Base-by-base conservation (phyloP, 2,888 invertebrate species). In the Torymus tubicola region DNA sequence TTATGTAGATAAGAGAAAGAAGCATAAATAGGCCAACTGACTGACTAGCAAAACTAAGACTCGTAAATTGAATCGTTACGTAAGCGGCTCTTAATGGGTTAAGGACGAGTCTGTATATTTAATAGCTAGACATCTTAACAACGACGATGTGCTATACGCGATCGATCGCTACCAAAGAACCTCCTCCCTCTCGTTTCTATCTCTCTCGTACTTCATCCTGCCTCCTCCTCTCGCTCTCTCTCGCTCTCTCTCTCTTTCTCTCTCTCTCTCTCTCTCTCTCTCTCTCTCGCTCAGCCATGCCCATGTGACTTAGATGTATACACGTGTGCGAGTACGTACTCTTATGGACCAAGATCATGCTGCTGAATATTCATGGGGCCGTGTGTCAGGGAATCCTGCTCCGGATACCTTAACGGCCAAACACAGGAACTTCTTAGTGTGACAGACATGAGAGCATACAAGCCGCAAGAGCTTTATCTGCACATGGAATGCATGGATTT, bases 61-160 rank as follows among this genome's bases (percentile, higher is more conserved):
- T 70, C 76, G 76, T 64, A 77, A 77, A 77, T 77, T 70, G 68
- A 69, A 77, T 77, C 69, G 76, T 50, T 70, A 55, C 69, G 76
- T 69, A 63, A 63, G 68, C 57, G 63, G 69, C 24, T 61, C 63
- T 77, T 77, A 77, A 77, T 77, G 55, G 69, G 63, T 63, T 77
- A 70, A 69, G 55, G 76, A 70, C 50, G 61, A 31, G 21, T 63
- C 63, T 70, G 69, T 70, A 70, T 69, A 63, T 69, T 61, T 75
- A 67, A 53, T 14, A 50, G 53, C 52, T 11, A 8, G 21, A 21
- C 11, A 31, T 2, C 63, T 50, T 0, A 63, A 21, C 61, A 13
- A 14, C 42, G 73, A 57, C 73, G 64, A 50, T 18, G 64, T 63
- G 11, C 31, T 65, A 74, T 65, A 18, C 24, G 31, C 64, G 73